Evolutionary conservation across 2,888 invertebrate species (phyloP).

Genomic region (Nephrotoma appendiculata): DNA sequence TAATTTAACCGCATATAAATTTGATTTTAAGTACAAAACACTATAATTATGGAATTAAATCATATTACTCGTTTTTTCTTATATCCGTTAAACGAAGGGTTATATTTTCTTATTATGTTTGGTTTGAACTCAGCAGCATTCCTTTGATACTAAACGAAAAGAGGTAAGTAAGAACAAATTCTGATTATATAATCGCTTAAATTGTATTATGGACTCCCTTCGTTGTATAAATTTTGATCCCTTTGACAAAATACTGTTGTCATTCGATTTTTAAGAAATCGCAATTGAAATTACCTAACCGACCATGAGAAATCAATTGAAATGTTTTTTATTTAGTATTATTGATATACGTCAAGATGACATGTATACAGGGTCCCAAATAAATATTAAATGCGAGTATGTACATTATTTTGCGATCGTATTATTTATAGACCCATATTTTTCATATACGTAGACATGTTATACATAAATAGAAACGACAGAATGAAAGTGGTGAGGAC

Average conservation of each 20-base stretch:
- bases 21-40: background rate
- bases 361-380: background rate
- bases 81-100: background rate
- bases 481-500: background rate
- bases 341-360: background rate
- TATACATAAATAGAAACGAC: background rate
- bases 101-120: background rate
- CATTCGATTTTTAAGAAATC: background rate
- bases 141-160: background rate
- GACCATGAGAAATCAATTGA: constrained; percentile 6
- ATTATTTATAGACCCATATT: background rate
- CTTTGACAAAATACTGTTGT: background rate
- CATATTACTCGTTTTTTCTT: background rate
- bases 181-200: background rate
- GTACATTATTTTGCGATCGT: background rate
- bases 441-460: background rate
- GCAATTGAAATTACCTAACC: constrained; percentile 4
- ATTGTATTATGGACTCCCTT: background rate
- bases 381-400: background rate
- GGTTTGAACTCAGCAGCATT: background rate
- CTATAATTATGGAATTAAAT: background rate
- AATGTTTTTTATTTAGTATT: background rate
- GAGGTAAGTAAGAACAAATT: background rate
- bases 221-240: background rate
- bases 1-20: background rate